Percentiles rank a stretch among this genome's conserved stretches.
Evolutionary conservation across 2,888 invertebrate species (phyloP).

Genomic region (Pycnomerus fuliginosus): DNA sequence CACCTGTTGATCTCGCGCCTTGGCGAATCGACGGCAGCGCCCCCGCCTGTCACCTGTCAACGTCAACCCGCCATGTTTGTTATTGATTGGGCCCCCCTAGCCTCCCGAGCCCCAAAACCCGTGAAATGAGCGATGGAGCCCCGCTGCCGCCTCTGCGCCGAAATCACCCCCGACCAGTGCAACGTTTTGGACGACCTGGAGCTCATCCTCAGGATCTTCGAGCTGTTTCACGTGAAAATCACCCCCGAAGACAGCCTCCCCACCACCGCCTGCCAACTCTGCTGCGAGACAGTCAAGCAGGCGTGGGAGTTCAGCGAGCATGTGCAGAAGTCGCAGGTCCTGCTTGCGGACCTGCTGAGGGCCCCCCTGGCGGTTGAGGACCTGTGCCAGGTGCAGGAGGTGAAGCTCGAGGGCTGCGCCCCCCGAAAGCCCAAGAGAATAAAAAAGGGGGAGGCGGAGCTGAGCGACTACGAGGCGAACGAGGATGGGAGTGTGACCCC

Average conservation of each 20-base stretch:
- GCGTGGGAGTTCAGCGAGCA: slow-evolving; percentile 49
- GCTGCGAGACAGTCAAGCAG: slow-evolving; percentile 47
- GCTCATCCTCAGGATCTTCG: slow-evolving; percentile 42
- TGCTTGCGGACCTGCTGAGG: slow-evolving; percentile 26
- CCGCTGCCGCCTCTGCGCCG: slow-evolving; percentile 52
- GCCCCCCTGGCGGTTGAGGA: slow-evolving; percentile 3
- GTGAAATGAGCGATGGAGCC: slow-evolving; percentile 36
- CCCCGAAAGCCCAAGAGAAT: slow-evolving; percentile 13
- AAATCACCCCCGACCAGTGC: slow-evolving; percentile 39
- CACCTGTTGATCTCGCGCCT: no score
- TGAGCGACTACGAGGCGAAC: slow-evolving; percentile 41
- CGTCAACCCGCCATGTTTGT: slow-evolving; percentile 20
- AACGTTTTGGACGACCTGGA: slow-evolving; percentile 42
- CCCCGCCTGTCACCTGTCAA: slow-evolving; percentile 5
- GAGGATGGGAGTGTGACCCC: slow-evolving; percentile 47
- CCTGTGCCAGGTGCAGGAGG: no score
- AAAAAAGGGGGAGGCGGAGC: slow-evolving; percentile 21
- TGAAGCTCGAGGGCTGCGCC: no score
- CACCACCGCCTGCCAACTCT: slow-evolving; percentile 44
- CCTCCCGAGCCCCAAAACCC: no score
- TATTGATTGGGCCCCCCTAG: no score
- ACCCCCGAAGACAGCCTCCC: slow-evolving; percentile 44
- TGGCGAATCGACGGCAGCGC: no score
- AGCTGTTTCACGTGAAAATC: slow-evolving; percentile 49
- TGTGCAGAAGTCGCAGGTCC: slow-evolving; percentile 49